Evolutionary conservation across 35 echinoderm and acorn worm genomes (phyloP).

Genomic region (Apostichopus japonicus): DNA sequence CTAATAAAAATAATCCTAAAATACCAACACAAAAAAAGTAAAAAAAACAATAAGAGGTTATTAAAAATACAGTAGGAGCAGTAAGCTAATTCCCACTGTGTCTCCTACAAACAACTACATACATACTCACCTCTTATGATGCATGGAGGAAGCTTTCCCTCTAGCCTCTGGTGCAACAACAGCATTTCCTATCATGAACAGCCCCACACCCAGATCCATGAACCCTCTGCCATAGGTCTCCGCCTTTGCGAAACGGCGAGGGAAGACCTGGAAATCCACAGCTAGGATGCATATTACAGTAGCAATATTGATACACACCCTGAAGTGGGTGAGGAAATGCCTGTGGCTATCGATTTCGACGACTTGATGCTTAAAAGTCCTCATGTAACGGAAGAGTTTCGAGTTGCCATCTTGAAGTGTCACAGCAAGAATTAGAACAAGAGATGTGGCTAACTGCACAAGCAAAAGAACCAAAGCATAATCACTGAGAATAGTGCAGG

Average conservation of each 20-base stretch:
- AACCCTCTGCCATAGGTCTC: constrained; percentile 93
- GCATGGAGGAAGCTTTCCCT: constrained; percentile 2
- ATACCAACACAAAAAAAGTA: too few relatives aligned
- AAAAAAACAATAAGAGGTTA: too few relatives aligned
- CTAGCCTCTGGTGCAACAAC: constrained; percentile 86
- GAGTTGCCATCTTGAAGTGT: neutral
- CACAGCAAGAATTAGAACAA: constrained; percentile 14
- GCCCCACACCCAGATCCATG: constrained; percentile 87
- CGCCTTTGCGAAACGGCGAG: constrained; percentile 86
- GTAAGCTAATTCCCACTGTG: too few relatives aligned
- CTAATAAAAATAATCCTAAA: too few relatives aligned
- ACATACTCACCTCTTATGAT: neutral
- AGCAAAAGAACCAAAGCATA: constrained; percentile 25
- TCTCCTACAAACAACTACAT: too few relatives aligned
- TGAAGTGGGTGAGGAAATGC: constrained; percentile 78
- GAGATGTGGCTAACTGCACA: constrained; percentile 20
- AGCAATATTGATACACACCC: constrained; percentile 69
- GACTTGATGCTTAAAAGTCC: neutral
- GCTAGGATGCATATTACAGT: constrained; percentile 86
- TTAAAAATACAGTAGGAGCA: neutral
- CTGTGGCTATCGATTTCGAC: constrained; percentile 27
- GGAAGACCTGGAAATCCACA: constrained; percentile 89
- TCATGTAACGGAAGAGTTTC: neutral
- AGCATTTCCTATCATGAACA: constrained; percentile 87
- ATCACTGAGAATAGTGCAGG: constrained; percentile 64